Evolutionary conservation across 2,888 invertebrate genomes (phyloP), one percentile per base, ranked within the genome.

Genomic region (Lasioglossum lativentre): DNA sequence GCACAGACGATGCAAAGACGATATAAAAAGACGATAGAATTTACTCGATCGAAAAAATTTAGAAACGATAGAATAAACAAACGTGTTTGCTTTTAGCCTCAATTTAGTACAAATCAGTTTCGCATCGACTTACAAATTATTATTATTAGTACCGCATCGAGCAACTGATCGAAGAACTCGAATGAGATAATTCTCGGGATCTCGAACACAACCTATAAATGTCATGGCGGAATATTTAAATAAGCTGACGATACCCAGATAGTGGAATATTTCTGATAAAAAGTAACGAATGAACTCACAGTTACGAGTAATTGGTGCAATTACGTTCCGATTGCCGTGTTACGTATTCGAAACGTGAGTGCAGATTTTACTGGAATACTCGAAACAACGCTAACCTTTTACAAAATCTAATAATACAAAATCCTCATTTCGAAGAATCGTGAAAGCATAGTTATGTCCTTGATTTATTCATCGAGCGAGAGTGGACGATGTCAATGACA

Each of bases 261-360:
- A 30, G 34, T 47, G 63, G 45, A 82, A 83, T 83, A 70, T 82
- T 83, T 23, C 16, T 66, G 3, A n/a, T 34, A 42, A 59, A 40
- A 19, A 40, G 38, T 47, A n/a, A 14, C 16, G 16, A 42, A n/a
- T 23, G 5, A 14, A 27, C 70, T 59, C 45, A 14, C n/a, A 52
- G 56, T 38, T 63, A 56, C 42, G 12, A 38, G 19, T 14, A 38
- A 38, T 42, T 38, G 42, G 12, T 72, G 72, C 71, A 78, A 83
- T 78, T 72, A 83, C 19, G 19, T n/a, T 45, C 6, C 38, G 59
- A 75, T 59, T 73, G 42, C 40, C 27, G 30, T 6, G 8, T 45
- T 40, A 68, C 19, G 45, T 56, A 72, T 56, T 75, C 4, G 12
- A 68, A 79, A 68, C 47, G 56, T 45, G 56, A 19, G 30, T 40